Conservation (phyloP, 2,797 vertebrate species). For the Luscinia luscinia region DNA sequence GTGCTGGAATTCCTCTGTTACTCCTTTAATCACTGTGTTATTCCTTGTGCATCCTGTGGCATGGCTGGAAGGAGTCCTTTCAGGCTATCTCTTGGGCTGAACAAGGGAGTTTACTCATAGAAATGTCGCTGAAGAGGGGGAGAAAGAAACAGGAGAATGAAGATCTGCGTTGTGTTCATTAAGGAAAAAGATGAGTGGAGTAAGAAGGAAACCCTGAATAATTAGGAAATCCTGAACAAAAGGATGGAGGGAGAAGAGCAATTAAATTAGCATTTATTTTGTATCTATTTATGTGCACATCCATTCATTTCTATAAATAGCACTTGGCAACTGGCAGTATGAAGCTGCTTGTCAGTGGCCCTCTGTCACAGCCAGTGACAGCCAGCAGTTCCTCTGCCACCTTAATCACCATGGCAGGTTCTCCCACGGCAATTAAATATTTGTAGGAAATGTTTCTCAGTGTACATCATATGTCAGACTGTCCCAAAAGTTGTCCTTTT, state of each 20-base stretch:
- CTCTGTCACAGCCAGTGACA: not conserved
- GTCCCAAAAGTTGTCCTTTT: not conserved
- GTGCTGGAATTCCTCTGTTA: not conserved
- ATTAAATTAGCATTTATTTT: constrained; percentile 3
- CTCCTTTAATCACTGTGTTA: not conserved
- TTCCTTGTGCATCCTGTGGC: not conserved
- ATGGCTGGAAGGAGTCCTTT: not conserved
- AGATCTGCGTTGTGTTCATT: not conserved
- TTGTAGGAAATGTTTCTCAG: not conserved
- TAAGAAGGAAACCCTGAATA: not conserved
- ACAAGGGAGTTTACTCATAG: not conserved
- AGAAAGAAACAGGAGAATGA: not conserved
- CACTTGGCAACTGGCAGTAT: not conserved
- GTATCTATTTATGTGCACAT: not conserved
- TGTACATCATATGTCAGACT: not conserved
- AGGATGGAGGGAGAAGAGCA: not conserved
- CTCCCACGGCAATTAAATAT: not conserved
- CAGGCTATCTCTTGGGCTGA: not conserved
- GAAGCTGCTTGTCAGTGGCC: not conserved
- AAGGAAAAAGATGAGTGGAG: not conserved
- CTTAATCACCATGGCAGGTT: not conserved
- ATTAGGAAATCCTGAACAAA: not conserved
- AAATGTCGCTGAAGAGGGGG: not conserved
- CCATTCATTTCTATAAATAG: not conserved
- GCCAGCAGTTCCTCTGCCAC: not conserved